Conservation (phyloP, 2,113 vertebrate species). For the Pycnonotus jocosus region DNA sequence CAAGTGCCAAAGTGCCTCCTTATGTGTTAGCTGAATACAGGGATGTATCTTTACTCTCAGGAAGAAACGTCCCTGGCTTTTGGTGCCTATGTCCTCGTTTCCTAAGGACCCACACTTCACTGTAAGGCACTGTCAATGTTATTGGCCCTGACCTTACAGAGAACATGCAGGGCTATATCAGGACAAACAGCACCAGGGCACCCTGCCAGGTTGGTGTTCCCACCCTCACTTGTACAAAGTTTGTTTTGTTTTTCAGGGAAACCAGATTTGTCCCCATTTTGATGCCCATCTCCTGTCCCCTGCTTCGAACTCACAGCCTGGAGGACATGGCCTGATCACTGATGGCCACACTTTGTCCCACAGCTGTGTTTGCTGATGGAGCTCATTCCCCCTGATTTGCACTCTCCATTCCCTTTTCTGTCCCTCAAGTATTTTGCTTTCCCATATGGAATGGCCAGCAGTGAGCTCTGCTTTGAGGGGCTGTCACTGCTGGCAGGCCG, state of each 20-base stretch:
- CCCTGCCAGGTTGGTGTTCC: not conserved
- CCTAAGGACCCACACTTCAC: not conserved
- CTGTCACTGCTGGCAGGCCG: not conserved
- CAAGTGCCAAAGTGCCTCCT: not conserved
- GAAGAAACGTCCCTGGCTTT: not conserved
- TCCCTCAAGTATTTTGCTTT: not conserved
- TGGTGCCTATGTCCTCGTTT: not conserved
- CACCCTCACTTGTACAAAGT: not conserved
- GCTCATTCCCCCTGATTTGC: not conserved
- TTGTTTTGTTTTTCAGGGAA: not conserved
- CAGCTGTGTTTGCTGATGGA: not conserved
- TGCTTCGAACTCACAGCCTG: not conserved
- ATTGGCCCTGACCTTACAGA: not conserved
- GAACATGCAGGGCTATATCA: not conserved
- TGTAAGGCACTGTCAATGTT: not conserved
- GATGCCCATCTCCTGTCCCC: not conserved
- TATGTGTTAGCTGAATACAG: not conserved
- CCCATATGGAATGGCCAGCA: accelerated
- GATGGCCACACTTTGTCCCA: not conserved
- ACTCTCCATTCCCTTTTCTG: accelerated
- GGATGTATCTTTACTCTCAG: not conserved
- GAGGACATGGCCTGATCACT: not conserved
- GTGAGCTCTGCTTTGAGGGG: not conserved
- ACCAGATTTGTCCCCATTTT: not conserved
- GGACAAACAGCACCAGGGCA: not conserved